A percentile compares a stretch with the other conserved stretches of the same genome.
Conservation (phyloP, 2,797 vertebrate species). For the Tragelaphus eurycerus region DNA sequence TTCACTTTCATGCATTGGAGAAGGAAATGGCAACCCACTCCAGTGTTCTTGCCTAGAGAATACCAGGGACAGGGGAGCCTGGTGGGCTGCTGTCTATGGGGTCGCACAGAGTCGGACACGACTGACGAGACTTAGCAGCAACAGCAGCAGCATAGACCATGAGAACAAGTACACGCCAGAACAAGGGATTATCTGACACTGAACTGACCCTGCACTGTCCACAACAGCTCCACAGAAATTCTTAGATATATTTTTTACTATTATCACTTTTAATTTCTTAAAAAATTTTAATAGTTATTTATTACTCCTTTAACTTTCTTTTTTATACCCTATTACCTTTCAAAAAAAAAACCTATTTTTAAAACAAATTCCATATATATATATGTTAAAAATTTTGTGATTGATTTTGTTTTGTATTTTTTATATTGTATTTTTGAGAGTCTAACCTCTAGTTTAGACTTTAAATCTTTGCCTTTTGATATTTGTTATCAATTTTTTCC, state of each 20-base stretch:
- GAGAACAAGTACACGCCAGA: neutral
- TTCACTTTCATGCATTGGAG: no score
- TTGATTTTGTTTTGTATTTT: neutral
- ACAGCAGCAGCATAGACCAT: neutral
- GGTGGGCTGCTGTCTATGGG: no score
- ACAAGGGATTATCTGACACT: neutral
- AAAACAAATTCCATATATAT: neutral
- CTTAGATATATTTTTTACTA: neutral
- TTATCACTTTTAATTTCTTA: no score
- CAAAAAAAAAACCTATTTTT: neutral
- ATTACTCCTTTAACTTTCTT: neutral
- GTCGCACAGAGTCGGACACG: no score
- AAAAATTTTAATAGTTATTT: neutral
- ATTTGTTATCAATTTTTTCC: neutral
- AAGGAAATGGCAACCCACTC: no score
- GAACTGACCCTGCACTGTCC: neutral
- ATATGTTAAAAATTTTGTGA: neutral
- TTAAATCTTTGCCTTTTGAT: neutral
- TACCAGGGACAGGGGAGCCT: no score
- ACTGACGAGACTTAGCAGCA: no score
- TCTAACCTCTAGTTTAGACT: neutral
- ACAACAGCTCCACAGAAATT: neutral
- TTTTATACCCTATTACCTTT: neutral
- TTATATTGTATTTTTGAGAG: neutral
- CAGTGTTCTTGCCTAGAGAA: no score